These are phyloP conservation scores for Argya squamiceps DNA, from an alignment of 2,797 vertebrate species.

Conservation along the genomic window DNA sequence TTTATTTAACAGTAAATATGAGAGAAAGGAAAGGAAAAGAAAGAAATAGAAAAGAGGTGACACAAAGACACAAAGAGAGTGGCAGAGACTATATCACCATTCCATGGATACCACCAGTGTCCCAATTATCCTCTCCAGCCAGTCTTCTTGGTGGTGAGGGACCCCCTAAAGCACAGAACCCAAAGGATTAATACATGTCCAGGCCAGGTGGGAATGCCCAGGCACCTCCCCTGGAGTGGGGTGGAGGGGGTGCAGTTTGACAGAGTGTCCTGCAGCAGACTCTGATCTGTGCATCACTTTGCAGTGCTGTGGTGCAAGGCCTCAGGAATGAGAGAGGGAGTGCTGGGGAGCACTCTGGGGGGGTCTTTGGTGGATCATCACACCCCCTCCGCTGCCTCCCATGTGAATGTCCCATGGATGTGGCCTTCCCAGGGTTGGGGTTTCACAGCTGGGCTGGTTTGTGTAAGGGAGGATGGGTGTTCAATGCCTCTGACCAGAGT, in stretches of 20 bases:
- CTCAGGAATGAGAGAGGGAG: too few species aligned
- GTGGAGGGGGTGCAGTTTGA: neutral
- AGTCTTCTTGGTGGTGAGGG: neutral
- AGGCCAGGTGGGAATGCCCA: neutral
- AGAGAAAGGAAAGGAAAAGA: neutral
- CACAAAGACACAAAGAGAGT: neutral
- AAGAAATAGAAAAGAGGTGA: neutral
- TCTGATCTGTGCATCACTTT: too few species aligned
- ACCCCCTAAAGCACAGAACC: neutral
- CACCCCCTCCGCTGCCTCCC: neutral
- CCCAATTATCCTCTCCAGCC: neutral
- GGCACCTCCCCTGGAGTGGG: too few species aligned
- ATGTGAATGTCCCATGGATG: fast-evolving
- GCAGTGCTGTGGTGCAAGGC: neutral
- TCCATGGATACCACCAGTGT: fast-evolving
- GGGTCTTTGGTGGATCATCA: neutral
- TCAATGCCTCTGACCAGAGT: neutral
- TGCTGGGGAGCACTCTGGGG: neutral
- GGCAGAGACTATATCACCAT: neutral
- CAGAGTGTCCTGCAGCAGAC: neutral
- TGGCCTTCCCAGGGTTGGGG: neutral
- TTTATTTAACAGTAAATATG: neutral
- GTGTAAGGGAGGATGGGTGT: neutral
- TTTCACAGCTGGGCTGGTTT: neutral
- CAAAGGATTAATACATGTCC: fast-evolving